These are phyloP conservation scores for Odocoileus virginianus DNA, from an alignment of 2,113 vertebrate genomes.

Conservation along the genomic window DNA sequence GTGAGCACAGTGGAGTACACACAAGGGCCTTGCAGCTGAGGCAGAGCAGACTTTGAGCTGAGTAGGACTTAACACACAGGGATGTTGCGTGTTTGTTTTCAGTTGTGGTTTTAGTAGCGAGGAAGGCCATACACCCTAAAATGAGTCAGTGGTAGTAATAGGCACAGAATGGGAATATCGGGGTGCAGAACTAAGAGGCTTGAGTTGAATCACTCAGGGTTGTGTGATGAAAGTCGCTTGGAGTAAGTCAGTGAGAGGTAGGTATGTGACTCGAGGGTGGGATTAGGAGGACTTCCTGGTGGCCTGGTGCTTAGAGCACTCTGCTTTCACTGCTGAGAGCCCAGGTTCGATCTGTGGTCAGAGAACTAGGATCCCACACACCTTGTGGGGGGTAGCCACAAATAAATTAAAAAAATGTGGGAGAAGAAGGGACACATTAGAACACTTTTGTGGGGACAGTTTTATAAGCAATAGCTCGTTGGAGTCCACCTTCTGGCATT, in stretches of 20 bases:
- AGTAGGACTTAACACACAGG: background rate
- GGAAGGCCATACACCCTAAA: background rate
- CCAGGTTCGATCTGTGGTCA: background rate
- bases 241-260: background rate
- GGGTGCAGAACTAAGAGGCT: background rate
- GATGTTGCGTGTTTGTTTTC: background rate
- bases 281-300: background rate
- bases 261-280: background rate
- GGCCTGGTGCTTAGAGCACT: background rate
- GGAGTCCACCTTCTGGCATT: background rate
- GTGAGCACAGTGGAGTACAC: background rate
- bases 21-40: background rate
- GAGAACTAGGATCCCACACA: background rate
- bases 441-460: background rate
- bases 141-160: rapidly evolving
- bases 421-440: background rate
- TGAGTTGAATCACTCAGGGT: background rate
- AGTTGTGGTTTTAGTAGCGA: background rate
- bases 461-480: background rate
- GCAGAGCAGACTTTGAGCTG: background rate
- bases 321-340: background rate
- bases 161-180: rapidly evolving
- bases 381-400: background rate
- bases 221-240: background rate
- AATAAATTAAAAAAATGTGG: background rate